Percentiles rank a stretch among this genome's conserved stretches.
Conservation (phyloP, 23 tunicate species). For the Diplosoma virens region DNA sequence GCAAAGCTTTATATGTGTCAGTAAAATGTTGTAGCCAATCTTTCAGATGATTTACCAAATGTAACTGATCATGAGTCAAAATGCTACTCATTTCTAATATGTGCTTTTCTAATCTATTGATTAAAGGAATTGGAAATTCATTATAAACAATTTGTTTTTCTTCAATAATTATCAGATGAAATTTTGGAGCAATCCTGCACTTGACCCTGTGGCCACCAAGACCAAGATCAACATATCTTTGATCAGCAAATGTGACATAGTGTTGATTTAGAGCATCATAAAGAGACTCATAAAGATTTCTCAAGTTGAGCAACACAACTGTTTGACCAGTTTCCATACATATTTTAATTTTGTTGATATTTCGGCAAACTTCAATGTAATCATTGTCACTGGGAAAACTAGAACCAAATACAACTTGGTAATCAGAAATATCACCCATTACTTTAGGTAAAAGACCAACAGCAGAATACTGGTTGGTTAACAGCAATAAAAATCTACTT, state of each 20-base stretch:
- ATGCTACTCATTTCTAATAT: constrained; percentile 49
- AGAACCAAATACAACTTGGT: constrained; percentile 73
- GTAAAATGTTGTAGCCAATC: constrained; percentile 60
- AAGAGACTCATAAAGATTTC: constrained; percentile 33
- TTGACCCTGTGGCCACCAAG: constrained; percentile 89
- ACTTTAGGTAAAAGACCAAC: constrained; percentile 46
- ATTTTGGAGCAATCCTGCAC: constrained; percentile 64
- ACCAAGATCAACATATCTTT: constrained; percentile 72
- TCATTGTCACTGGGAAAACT: constrained; percentile 79
- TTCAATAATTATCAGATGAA: constrained; percentile 75
- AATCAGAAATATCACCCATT: constrained; percentile 10
- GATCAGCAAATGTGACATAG: constrained; percentile 44
- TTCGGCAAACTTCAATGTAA: constrained; percentile 72
- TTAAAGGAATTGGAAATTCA: constrained; percentile 77
- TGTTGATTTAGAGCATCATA: constrained; percentile 50
- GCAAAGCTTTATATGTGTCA: neutral
- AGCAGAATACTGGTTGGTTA: constrained; percentile 76
- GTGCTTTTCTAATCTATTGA: constrained; percentile 80
- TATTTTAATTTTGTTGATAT: constrained; percentile 75
- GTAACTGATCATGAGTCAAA: constrained; percentile 23
- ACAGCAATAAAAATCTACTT: constrained; percentile 61
- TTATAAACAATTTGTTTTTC: constrained; percentile 61
- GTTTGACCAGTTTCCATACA: constrained; percentile 85
- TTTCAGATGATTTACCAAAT: constrained; percentile 17
- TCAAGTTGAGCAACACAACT: constrained; percentile 50